Percentiles rank a stretch among this genome's conserved stretches.
Evolutionary conservation across 1,140 invertebrate genomes (phyloP).

Genomic region (Vanessa tameamea): DNA sequence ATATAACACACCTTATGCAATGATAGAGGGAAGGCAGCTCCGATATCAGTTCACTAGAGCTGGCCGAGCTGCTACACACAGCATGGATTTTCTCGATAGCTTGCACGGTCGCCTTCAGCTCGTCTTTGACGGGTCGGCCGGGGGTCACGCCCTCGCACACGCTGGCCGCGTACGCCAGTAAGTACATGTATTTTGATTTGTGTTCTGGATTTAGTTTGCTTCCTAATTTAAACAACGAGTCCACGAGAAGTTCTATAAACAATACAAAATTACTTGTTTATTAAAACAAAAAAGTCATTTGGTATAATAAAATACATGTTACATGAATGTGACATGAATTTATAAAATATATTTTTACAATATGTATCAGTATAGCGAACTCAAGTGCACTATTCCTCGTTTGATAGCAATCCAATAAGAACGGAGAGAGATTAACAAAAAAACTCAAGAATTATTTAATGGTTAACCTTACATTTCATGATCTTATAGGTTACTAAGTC

Average conservation of each 20-base stretch:
- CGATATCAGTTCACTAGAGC: slow-evolving; percentile 94
- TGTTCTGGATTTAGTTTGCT: slow-evolving; percentile 97
- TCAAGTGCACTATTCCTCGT: too few species aligned
- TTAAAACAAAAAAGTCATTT: not conserved
- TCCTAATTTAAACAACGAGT: slow-evolving; percentile 95
- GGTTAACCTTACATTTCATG: too few species aligned
- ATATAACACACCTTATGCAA: slow-evolving; percentile 84
- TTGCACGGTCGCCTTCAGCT: slow-evolving; percentile 93
- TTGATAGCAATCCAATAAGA: too few species aligned
- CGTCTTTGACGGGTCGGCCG: slow-evolving; percentile 91
- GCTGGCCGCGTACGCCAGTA: slow-evolving; percentile 96
- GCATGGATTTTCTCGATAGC: slow-evolving; percentile 97
- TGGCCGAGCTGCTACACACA: slow-evolving; percentile 94
- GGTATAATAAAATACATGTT: not conserved
- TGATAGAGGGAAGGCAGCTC: slow-evolving; percentile 95
- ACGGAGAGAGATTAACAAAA: too few species aligned
- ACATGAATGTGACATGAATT: too few species aligned
- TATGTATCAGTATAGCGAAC: too few species aligned
- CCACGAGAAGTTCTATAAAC: slow-evolving; percentile 91
- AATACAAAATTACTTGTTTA: not conserved
- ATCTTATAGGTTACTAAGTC: too few species aligned
- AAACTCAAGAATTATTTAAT: too few species aligned
- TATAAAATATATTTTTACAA: too few species aligned
- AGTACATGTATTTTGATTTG: slow-evolving; percentile 97
- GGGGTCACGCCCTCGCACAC: slow-evolving; percentile 88